Evolutionary conservation across 2,113 vertebrate species (phyloP).

Genomic region (Phalacrocorax aristotelis): DNA sequence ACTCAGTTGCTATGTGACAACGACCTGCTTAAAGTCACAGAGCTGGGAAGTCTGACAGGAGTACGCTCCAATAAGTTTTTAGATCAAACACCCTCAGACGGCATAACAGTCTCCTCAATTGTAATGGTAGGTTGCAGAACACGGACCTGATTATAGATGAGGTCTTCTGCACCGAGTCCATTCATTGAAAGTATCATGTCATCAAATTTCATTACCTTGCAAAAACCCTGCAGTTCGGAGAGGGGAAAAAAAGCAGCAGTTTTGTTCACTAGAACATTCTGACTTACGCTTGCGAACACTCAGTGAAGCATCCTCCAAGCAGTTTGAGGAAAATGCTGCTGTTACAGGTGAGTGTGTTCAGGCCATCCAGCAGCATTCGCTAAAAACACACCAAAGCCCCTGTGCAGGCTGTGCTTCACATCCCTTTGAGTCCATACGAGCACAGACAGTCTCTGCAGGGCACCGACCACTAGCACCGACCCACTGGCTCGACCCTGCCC

Average conservation of each 20-base stretch:
- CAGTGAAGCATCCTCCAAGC: not conserved
- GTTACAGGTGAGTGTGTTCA: not conserved
- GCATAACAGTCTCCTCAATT: not conserved
- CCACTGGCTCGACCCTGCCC: not conserved
- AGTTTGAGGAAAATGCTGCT: not conserved
- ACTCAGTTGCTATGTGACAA: not conserved
- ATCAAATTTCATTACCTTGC: not conserved
- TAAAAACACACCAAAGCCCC: accelerated
- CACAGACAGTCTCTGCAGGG: not conserved
- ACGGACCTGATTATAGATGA: not conserved
- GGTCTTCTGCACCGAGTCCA: not conserved
- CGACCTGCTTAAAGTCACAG: not conserved
- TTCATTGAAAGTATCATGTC: not conserved
- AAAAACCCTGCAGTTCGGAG: not conserved
- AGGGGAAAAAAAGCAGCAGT: not conserved
- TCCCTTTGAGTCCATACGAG: accelerated
- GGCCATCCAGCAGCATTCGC: not conserved
- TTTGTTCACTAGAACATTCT: not conserved
- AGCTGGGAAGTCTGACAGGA: not conserved
- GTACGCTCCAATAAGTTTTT: not conserved
- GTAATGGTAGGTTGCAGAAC: not conserved
- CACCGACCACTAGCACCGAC: not conserved
- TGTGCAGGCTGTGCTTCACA: not conserved
- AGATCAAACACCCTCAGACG: not conserved
- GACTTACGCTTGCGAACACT: not conserved